Conservation (phyloP, 2,888 invertebrate genomes). For the Cancer borealis region DNA sequence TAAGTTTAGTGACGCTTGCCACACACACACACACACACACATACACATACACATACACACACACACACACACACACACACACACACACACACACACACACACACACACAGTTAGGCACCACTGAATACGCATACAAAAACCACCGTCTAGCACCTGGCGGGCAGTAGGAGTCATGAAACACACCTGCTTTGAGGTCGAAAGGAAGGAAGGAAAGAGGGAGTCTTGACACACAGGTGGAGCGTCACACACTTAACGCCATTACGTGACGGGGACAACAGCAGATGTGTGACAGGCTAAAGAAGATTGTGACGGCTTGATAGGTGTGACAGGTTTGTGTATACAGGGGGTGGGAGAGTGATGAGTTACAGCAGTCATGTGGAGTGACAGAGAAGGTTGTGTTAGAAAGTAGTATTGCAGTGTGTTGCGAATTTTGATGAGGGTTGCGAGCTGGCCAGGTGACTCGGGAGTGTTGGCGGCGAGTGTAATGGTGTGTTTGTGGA, state of each 20-base stretch:
- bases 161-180: neutral
- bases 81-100: conserved; percentile 20
- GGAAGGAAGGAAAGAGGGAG: neutral
- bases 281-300: neutral
- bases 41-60: conserved; percentile 6
- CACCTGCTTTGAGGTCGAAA: neutral
- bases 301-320: neutral
- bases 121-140: neutral
- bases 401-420: conserved; percentile 10
- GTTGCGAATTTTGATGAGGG: conserved; percentile 16
- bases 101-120: conserved; percentile 2
- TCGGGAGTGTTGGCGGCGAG: neutral
- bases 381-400: neutral
- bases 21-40: conserved; percentile 22
- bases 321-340: neutral
- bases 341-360: neutral
- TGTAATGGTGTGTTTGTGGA: neutral
- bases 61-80: conserved; percentile 20
- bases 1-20: neutral
- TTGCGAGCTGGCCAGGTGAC: neutral
- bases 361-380: neutral
- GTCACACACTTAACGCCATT: too few species aligned
- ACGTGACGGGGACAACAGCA: too few species aligned
- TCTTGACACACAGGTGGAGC: too few species aligned
- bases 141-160: neutral